Evolutionary conservation across 2,888 invertebrate genomes (phyloP).

Genomic region (Beris morrisii): DNA sequence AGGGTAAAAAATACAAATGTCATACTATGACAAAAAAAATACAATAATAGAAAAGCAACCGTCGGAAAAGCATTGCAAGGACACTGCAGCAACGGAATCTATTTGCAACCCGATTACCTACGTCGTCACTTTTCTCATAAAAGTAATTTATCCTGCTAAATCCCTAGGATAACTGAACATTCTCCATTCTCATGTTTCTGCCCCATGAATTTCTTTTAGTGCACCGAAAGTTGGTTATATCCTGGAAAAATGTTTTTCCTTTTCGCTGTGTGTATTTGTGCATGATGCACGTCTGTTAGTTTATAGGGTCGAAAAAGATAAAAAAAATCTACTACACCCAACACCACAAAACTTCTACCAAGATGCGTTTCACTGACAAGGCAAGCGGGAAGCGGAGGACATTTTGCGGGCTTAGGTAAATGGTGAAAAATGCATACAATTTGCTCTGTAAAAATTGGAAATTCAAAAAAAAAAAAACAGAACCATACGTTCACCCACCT

Average conservation of each 20-base stretch:
- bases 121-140: conserved; percentile 23
- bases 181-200: background rate
- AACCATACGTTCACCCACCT: no score
- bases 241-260: background rate
- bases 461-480: no score
- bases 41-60: background rate
- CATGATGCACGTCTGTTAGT: no score
- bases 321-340: no score
- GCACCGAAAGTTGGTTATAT: background rate
- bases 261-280: no score
- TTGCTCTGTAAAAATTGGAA: no score
- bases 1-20: background rate
- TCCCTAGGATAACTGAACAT: conserved; percentile 2
- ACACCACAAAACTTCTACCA: no score
- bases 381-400: no score
- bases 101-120: conserved; percentile 24
- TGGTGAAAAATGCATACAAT: no score
- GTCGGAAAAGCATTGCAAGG: background rate
- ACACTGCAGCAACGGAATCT: conserved; percentile 8
- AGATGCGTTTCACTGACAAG: no score
- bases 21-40: background rate
- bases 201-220: conserved; percentile 11
- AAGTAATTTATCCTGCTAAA: conserved; percentile 20
- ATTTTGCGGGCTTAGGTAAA: no score
- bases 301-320: no score